Conservation (phyloP, 2,797 vertebrate genomes). For the Anas bernieri region DNA sequence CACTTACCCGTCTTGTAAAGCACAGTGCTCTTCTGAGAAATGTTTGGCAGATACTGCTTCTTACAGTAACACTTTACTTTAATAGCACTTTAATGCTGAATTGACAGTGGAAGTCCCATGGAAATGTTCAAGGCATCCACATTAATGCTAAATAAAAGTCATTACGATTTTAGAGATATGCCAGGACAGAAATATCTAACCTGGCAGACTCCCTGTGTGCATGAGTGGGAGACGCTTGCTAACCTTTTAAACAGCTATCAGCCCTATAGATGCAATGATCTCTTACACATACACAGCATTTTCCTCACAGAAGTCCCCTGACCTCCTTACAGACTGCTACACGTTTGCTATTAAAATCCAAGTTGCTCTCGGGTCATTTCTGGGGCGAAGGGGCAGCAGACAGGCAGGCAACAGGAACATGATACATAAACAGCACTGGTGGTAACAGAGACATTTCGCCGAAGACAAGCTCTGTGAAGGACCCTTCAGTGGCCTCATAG, state of each 20-base stretch:
- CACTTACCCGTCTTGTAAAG: constrained; percentile 48
- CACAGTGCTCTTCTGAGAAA: constrained; percentile 78
- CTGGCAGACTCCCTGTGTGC: neutral
- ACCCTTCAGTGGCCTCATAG: neutral
- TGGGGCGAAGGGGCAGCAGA: neutral
- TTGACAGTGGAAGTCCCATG: constrained; percentile 64
- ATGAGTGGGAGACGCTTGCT: neutral
- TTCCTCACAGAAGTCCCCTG: neutral
- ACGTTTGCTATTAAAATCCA: neutral
- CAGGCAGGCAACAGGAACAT: constrained; percentile 17
- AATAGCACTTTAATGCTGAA: constrained; percentile 77
- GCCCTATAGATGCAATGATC: neutral
- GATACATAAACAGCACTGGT: neutral
- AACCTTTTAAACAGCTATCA: neutral
- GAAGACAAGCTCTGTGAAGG: neutral
- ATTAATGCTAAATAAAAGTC: constrained; percentile 72
- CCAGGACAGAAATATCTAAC: constrained; percentile 46
- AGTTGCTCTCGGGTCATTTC: neutral
- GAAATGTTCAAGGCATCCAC: constrained; percentile 58
- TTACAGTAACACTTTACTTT: constrained; percentile 82
- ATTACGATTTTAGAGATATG: constrained; percentile 49
- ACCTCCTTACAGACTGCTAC: neutral
- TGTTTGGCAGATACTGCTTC: constrained; percentile 68
- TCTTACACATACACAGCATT: neutral
- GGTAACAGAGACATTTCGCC: neutral